A percentile compares a stretch with the other conserved stretches of the same genome.
Conservation (phyloP, 2,888 invertebrate species). For the Diloba caeruleocephala region DNA sequence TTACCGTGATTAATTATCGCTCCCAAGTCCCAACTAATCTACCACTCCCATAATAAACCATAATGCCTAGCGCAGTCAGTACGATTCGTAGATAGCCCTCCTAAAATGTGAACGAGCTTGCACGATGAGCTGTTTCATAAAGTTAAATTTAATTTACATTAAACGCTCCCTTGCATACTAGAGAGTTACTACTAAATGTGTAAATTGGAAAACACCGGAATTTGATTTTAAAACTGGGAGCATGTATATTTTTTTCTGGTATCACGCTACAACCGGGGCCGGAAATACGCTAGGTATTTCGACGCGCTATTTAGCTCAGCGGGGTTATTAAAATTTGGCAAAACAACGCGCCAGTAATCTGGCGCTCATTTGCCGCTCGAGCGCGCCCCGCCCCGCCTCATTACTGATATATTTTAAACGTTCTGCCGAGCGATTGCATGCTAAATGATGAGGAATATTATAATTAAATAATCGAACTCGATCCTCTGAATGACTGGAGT, state of each 20-base stretch:
- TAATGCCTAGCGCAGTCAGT: too few species aligned
- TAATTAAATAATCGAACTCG: slow-evolving; percentile 15
- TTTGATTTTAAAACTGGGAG: not conserved
- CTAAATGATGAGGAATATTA: slow-evolving; percentile 29
- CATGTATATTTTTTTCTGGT: not conserved
- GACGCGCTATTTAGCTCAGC: slow-evolving; percentile 16
- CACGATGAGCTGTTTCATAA: not conserved
- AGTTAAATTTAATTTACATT: not conserved
- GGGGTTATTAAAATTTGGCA: slow-evolving; percentile 46
- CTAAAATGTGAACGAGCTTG: too few species aligned
- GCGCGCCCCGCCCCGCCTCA: slow-evolving; percentile 17
- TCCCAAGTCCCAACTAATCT: too few species aligned
- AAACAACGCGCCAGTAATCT: slow-evolving; percentile 46
- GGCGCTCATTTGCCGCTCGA: slow-evolving; percentile 50
- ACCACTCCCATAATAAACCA: too few species aligned
- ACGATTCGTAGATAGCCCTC: too few species aligned
- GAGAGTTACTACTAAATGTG: not conserved
- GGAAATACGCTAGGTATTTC: not conserved
- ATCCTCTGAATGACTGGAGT: not conserved
- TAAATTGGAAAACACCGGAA: not conserved
- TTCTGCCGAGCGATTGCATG: slow-evolving; percentile 31
- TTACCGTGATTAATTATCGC: not conserved
- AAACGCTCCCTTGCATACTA: not conserved
- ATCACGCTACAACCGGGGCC: too few species aligned
- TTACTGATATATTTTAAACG: slow-evolving; percentile 36